phyloP scores from a whole-genome alignment of 2,888 invertebrate species.

The Diaprepes abbreviatus region DNA sequence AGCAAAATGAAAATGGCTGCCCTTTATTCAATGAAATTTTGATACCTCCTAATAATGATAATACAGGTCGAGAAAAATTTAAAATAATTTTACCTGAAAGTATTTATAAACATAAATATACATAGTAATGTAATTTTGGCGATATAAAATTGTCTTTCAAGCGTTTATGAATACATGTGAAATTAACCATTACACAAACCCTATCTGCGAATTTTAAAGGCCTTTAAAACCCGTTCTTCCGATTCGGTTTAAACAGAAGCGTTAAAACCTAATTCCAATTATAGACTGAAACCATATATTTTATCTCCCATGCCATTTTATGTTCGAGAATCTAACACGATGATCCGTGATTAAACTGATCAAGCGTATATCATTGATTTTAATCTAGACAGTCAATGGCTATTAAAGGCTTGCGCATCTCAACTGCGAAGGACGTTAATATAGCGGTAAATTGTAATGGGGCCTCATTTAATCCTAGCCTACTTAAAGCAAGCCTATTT shows the following conservation, averaged over 20 bases:
- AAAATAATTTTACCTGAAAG: too few relatives aligned
- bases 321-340: conserved; percentile 30
- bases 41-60: too few relatives aligned
- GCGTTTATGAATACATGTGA: conserved; percentile 2
- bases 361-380: conserved; percentile 37
- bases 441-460: conserved; percentile 32
- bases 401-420: conserved; percentile 31
- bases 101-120: too few relatives aligned
- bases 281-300: conserved; percentile 36
- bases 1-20: too few relatives aligned
- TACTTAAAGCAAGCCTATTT: conserved; percentile 19
- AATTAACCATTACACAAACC: conserved; percentile 1
- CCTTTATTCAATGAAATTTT: too few relatives aligned
- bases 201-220: conserved; percentile 13
- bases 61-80: too few relatives aligned
- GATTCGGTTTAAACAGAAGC: conserved; percentile 27
- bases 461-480: conserved; percentile 30
- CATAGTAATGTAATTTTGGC: too few relatives aligned
- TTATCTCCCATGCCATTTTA: conserved; percentile 35
- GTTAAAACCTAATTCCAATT: conserved; percentile 38
- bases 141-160: too few relatives aligned
- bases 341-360: conserved; percentile 38
- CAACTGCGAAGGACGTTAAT: conserved; percentile 26
- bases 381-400: conserved; percentile 35
- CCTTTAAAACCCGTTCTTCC: conserved; percentile 25